These are phyloP conservation scores for Platysteira castanea DNA, from an alignment of 2,113 vertebrate genomes.

Conservation along the genomic window DNA sequence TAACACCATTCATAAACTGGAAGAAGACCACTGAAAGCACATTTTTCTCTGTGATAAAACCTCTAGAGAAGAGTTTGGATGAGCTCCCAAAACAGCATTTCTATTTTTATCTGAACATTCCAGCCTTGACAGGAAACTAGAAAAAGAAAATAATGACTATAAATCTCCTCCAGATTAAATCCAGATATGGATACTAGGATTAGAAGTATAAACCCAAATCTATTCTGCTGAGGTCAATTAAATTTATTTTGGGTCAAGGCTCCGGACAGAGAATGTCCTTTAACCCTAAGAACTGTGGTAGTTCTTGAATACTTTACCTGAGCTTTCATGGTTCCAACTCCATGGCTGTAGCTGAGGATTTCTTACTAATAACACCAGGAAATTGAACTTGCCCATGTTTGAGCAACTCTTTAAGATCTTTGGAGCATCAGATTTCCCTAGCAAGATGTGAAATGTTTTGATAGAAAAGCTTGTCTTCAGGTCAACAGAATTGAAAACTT, in stretches of 20 bases:
- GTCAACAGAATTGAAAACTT: not conserved
- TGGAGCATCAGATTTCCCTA: not conserved
- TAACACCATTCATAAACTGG: not conserved
- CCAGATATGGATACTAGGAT: not conserved
- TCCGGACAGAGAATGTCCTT: not conserved
- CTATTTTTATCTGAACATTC: not conserved
- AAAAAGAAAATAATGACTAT: not conserved
- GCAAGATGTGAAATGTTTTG: not conserved
- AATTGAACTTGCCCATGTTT: accelerated
- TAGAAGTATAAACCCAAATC: not conserved
- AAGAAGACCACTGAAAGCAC: not conserved
- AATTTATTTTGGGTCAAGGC: not conserved
- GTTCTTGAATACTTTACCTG: not conserved
- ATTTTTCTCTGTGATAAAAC: not conserved
- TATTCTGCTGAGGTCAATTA: not conserved
- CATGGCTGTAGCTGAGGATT: not conserved
- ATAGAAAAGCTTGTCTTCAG: not conserved
- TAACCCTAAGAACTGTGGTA: not conserved
- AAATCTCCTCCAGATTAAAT: not conserved
- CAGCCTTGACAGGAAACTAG: not conserved
- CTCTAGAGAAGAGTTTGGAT: not conserved
- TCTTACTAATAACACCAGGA: not conserved
- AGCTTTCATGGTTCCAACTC: not conserved
- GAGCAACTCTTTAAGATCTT: not conserved
- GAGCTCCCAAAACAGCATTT: not conserved